Evolutionary conservation across 2,113 vertebrate genomes (phyloP), one percentile per base, ranked within the genome.

Genomic region (human (Homo sapiens)): DNA sequence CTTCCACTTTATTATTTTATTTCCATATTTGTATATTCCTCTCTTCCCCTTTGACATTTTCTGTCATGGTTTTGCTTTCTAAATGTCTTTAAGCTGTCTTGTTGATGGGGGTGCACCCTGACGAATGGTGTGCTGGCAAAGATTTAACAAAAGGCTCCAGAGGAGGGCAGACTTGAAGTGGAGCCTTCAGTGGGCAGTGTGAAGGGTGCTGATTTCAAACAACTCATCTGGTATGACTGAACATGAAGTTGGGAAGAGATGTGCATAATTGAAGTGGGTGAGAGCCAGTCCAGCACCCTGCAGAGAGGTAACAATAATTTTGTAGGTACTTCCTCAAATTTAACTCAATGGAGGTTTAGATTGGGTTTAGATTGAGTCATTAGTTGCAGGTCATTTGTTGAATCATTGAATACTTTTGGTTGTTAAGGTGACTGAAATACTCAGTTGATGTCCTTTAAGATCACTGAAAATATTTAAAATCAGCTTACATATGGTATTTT

Each of bases 331-430:
- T 73, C 27, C 30, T 94, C 50, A 78, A 27, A 68, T 94, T 79
- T 83, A 79, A 52, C 38, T 89, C 43, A 64, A 0, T 91, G 70
- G 38, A 72, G 25, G 85, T 95, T 91, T 87, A 84, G 81, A 83
- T 30, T 61, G 78, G 43, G 9, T 88, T 91, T 93, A 75, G 79
- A 84, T 3, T 85, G 50, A 96, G 68, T 91, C 45, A 78, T 66
- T 95, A 43, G 76, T 94, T 90, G 43, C 9, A 78, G 57, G 50
- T 22, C 59, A 84, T 88, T 94, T 97, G 45, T 95, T 95, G 75
- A 96, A 85, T 96, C 43, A 70, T 64, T 83, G 64, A 96, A 70
- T 84, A 80, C 52, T 93, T 95, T 91, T 61, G 50, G 45, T 97
- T 64, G 82, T 50, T 89, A 80, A 84, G 9, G n/a, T 57, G 48